Percentiles rank a stretch among this genome's conserved stretches.
phyloP scores from a whole-genome alignment of 2,797 vertebrate genomes.

The Coregonus suidteri region DNA sequence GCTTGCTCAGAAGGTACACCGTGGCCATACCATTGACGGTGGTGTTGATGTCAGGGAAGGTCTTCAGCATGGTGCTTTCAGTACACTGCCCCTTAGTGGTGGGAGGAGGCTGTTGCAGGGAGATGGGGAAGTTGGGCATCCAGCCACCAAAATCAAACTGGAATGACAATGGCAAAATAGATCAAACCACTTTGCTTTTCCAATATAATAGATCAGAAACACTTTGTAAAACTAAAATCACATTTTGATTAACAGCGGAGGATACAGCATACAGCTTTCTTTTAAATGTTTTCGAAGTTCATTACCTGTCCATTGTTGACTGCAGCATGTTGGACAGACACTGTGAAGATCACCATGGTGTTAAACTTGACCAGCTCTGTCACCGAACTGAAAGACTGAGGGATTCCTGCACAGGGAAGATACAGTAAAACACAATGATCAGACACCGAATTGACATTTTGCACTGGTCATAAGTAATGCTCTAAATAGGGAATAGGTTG shows the following conservation, averaged over 20 bases:
- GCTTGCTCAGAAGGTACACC: conserved; percentile 55
- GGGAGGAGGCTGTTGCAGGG: conserved; percentile 56
- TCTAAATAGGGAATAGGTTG: too few relatives aligned
- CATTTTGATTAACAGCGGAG: not conserved
- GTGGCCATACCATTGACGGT: conserved; percentile 45
- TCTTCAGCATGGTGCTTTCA: conserved; percentile 42
- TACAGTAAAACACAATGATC: too few relatives aligned
- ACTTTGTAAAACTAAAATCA: not conserved
- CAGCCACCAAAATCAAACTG: conserved; percentile 60
- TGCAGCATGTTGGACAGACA: conserved; percentile 58
- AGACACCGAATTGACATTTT: not conserved
- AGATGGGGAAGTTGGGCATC: conserved; percentile 61
- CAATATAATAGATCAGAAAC: not conserved
- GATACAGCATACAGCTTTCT: too few relatives aligned
- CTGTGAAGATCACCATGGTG: conserved; percentile 66
- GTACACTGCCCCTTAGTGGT: conserved; percentile 47
- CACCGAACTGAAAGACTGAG: conserved; percentile 40
- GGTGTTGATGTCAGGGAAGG: conserved; percentile 42
- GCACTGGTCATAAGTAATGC: too few relatives aligned
- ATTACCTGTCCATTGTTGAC: conserved; percentile 68
- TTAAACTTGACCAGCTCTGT: conserved; percentile 56
- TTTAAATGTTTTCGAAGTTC: not conserved
- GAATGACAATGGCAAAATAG: conserved; percentile 1
- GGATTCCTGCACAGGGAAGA: conserved; percentile 48
- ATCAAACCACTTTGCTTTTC: not conserved